phyloP scores from a whole-genome alignment of 1,140 invertebrate genomes.

The Nymphalis io region DNA sequence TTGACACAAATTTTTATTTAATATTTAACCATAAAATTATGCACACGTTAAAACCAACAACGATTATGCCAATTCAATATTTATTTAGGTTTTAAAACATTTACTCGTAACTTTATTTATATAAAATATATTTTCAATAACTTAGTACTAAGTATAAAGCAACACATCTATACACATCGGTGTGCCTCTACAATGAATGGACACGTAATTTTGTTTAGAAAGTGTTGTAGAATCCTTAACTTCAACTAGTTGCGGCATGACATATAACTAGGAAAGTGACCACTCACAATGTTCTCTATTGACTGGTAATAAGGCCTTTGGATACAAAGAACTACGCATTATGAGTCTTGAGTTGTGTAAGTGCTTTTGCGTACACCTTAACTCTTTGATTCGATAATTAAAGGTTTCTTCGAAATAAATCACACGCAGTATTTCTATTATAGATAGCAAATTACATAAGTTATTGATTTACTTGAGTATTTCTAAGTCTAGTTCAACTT shows the following conservation, averaged over 20 bases:
- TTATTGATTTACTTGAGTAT: no score
- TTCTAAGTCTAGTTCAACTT: no score
- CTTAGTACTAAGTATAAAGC: no score
- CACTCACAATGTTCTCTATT: slow-evolving; percentile 5
- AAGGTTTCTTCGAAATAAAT: slow-evolving; percentile 4
- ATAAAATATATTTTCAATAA: no score
- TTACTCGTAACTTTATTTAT: no score
- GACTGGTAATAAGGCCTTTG: slow-evolving; percentile 7
- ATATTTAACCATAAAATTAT: no score
- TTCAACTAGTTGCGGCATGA: slow-evolving; percentile 18
- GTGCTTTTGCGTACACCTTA: neutral
- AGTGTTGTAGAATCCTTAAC: slow-evolving; percentile 29
- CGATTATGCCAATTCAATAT: no score
- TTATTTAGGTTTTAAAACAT: no score
- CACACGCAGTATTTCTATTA: neutral
- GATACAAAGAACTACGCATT: neutral
- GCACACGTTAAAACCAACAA: no score
- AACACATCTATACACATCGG: slow-evolving; percentile 4
- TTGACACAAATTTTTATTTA: no score
- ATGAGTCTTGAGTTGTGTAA: slow-evolving; percentile 1
- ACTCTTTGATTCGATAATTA: neutral
- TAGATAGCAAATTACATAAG: no score
- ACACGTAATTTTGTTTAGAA: slow-evolving; percentile 35
- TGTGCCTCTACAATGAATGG: slow-evolving; percentile 21
- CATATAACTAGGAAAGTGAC: neutral